Base-by-base conservation (phyloP, 2,797 vertebrate genomes). In the Rhinichthys osculus region DNA sequence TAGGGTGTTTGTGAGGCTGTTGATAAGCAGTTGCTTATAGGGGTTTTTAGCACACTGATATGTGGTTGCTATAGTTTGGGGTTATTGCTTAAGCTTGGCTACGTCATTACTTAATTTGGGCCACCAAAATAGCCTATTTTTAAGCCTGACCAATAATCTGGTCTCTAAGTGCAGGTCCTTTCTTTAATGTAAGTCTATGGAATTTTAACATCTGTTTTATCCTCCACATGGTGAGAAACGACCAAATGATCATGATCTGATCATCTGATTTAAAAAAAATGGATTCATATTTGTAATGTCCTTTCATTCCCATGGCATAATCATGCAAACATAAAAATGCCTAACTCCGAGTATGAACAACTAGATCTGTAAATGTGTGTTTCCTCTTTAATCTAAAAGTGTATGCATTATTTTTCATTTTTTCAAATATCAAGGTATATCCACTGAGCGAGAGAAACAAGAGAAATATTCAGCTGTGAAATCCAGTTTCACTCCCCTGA, bases 401-500 rank as follows among this genome's bases (percentile, higher is more conserved):
- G 9, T 16, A 14, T n/a, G n/a, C 6, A 69, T n/a, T 67, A 27
- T 7, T 33, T 2, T 54, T 70, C 1, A 21, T 83, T 44, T 52
- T 4, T 16, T 19, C 5, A 35, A 66, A 67, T 80, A 11, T 71
- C 64, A 33, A 42, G 16, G 11, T 67, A 30, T 33, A 27, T 59
- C 74, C 7, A 10, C 42, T 76, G 27, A 27, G 35, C 8, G 17
- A 30, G 74, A 84, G 69, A 66, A n/a, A 69, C 44, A 84, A 86
- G 59, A 73, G 13, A 67, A 47, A 84, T 67, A 73, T 44, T 81
- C 17, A 64, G 76, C 81, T 70, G 27, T 70, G 66, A 88, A 85
- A 87, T 90, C 57, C 27, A 59, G 85, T 87, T 89, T 89, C 67
- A 33, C 64, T 70, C 64, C 66, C 52, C 73, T 88, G 69, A 84